These are phyloP conservation scores for Tiliacea citrago DNA, from an alignment of 2,888 invertebrate genomes.

Conservation along the genomic window DNA sequence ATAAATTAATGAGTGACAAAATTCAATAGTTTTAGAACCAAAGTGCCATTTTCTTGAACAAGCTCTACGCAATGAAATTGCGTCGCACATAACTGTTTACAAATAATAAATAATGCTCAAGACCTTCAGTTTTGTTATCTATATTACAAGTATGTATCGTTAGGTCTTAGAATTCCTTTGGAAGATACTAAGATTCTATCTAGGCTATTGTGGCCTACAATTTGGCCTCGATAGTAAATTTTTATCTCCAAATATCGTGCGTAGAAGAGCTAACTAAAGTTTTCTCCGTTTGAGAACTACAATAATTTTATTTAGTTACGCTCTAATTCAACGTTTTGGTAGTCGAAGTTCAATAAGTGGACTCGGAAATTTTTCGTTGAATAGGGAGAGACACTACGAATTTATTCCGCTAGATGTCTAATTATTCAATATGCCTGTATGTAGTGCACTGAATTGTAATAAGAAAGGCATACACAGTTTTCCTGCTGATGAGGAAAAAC, in stretches of 20 bases:
- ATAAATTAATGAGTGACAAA: background rate
- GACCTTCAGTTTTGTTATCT: slow-evolving; percentile 25
- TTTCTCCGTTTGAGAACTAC: slow-evolving; percentile 19
- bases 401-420: background rate
- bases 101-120: slow-evolving; percentile 30
- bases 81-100: slow-evolving; percentile 3
- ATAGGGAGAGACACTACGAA: background rate
- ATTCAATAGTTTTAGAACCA: background rate
- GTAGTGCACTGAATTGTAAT: background rate
- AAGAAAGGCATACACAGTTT: background rate
- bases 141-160: slow-evolving; percentile 8
- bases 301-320: slow-evolving; percentile 40
- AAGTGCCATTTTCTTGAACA: background rate
- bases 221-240: slow-evolving; percentile 34
- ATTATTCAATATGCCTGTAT: background rate
- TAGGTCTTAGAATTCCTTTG: slow-evolving; percentile 24
- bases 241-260: slow-evolving; percentile 55
- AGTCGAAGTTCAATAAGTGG: background rate
- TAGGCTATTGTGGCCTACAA: slow-evolving; percentile 25
- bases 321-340: slow-evolving; percentile 9
- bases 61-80: slow-evolving; percentile 4
- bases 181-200: slow-evolving; percentile 36
- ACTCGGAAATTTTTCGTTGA: background rate
- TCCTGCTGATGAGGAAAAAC: background rate
- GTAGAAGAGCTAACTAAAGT: slow-evolving; percentile 38